Evolutionary conservation across 1,140 invertebrate species (phyloP).

Genomic region (Cecropterus lyciades): DNA sequence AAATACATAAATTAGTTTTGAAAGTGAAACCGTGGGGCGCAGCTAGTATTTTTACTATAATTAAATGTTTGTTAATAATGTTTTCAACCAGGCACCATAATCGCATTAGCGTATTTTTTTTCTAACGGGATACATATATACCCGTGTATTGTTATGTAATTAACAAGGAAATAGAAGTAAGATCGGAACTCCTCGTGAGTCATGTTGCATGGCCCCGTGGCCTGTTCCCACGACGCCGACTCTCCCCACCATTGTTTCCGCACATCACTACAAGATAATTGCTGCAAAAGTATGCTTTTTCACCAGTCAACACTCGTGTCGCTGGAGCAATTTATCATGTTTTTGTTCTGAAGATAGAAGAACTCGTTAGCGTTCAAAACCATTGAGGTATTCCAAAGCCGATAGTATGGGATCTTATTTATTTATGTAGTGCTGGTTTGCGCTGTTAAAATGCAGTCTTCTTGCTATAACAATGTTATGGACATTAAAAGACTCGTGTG

Average conservation of each 20-base stretch:
- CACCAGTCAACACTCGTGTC: slow-evolving; percentile 33
- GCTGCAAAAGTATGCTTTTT: slow-evolving; percentile 34
- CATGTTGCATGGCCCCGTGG: slow-evolving; percentile 49
- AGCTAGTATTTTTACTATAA: too few relatives aligned
- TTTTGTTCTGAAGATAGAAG: slow-evolving; percentile 24
- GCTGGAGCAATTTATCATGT: slow-evolving; percentile 29
- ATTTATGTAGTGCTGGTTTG: too few relatives aligned
- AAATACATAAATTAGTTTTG: too few relatives aligned
- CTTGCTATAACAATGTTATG: too few relatives aligned
- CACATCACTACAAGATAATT: slow-evolving; percentile 31
- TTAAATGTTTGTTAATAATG: too few relatives aligned
- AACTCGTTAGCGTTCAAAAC: slow-evolving; percentile 28
- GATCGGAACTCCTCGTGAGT: slow-evolving; percentile 41
- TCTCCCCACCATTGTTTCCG: slow-evolving; percentile 37
- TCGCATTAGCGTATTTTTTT: too few relatives aligned
- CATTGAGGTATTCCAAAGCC: background rate
- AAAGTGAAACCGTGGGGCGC: too few relatives aligned
- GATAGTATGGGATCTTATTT: too few relatives aligned
- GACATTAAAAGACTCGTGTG: too few relatives aligned
- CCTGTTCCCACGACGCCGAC: slow-evolving; percentile 58
- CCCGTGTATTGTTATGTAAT: slow-evolving; percentile 3
- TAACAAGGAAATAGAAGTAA: slow-evolving; percentile 26
- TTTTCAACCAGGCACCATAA: too few relatives aligned
- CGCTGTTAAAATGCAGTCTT: too few relatives aligned
- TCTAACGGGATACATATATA: too few relatives aligned